Conservation (phyloP, 2,888 invertebrate genomes). For the Operophtera brumata region DNA sequence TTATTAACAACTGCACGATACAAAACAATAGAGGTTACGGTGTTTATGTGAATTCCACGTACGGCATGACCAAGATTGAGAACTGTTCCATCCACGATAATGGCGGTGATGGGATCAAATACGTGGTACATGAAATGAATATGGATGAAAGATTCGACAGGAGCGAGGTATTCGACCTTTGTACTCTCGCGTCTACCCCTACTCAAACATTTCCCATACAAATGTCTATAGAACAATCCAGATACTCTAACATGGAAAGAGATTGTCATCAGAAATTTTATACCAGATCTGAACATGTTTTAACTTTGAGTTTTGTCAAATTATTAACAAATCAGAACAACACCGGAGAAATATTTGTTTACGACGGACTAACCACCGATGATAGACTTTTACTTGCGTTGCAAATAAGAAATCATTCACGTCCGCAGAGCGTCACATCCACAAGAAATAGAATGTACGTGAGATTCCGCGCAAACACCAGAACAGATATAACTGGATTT, state of each 20-base stretch:
- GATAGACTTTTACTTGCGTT: constrained; percentile 87
- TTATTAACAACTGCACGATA: constrained; percentile 90
- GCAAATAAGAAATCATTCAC: constrained; percentile 89
- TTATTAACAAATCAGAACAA: constrained; percentile 88
- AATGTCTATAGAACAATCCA: constrained; percentile 89
- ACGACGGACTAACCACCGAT: constrained; percentile 87
- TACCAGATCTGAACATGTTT: constrained; percentile 87
- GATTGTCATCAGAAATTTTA: constrained; percentile 90
- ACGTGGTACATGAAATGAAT: constrained; percentile 89
- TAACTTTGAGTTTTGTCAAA: constrained; percentile 93
- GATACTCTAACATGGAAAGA: constrained; percentile 85
- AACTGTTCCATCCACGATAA: constrained; percentile 90
- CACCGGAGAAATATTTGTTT: constrained; percentile 87
- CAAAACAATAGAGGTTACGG: constrained; percentile 93
- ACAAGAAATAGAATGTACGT: constrained; percentile 90
- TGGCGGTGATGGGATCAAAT: constrained; percentile 94
- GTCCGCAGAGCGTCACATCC: constrained; percentile 93
- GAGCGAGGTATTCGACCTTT: constrained; percentile 90
- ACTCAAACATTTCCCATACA: constrained; percentile 94
- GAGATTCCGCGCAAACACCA: constrained; percentile 87
- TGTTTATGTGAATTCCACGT: constrained; percentile 93
- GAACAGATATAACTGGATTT: constrained; percentile 87
- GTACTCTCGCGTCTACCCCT: constrained; percentile 89
- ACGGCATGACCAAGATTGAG: constrained; percentile 89
- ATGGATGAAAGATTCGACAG: constrained; percentile 88